phyloP scores from a whole-genome alignment of 37 sponge, comb jelly and placozoan species.

The Cliona cf. orientalis region DNA sequence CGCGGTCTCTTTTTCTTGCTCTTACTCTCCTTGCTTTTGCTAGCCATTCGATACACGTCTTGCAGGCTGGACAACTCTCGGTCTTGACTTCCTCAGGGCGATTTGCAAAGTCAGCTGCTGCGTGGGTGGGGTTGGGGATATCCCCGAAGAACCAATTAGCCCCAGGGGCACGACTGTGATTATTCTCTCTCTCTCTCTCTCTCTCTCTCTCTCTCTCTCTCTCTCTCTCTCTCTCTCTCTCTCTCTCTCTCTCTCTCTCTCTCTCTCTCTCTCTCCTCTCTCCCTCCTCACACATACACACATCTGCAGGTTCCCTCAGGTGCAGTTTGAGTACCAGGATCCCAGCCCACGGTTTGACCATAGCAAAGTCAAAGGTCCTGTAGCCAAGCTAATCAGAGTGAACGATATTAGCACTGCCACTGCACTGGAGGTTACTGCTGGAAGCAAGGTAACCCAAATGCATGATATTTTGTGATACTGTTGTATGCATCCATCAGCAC shows the following conservation, averaged over 20 bases:
- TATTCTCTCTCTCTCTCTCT: background rate
- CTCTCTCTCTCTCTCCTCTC: background rate
- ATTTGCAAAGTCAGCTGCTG: too few species aligned
- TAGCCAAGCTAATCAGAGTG: slow-evolving; percentile 83
- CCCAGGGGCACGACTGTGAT: too few species aligned
- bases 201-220: background rate
- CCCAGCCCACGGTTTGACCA: slow-evolving; percentile 79
- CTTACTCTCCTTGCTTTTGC: too few species aligned
- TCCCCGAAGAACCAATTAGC: too few species aligned
- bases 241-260: slow-evolving; percentile 2
- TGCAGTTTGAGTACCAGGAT: slow-evolving; percentile 86
- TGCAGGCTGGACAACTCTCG: too few species aligned
- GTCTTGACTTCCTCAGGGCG: too few species aligned
- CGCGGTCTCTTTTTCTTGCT: too few species aligned
- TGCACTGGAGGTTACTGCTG: slow-evolving; percentile 95
- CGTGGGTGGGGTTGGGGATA: too few species aligned
- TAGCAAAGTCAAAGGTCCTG: slow-evolving; percentile 83
- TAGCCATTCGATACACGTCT: too few species aligned
- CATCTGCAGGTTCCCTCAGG: slow-evolving; percentile 78
- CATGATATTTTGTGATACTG: background rate
- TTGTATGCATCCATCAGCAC: too few species aligned
- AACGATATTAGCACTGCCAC: slow-evolving; percentile 76
- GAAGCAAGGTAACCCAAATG: slow-evolving; percentile 72
- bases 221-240: background rate
- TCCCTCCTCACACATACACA: slow-evolving; percentile 26